Conservation (phyloP, 1,140 invertebrate species). For the Leptinotarsa defecta region DNA sequence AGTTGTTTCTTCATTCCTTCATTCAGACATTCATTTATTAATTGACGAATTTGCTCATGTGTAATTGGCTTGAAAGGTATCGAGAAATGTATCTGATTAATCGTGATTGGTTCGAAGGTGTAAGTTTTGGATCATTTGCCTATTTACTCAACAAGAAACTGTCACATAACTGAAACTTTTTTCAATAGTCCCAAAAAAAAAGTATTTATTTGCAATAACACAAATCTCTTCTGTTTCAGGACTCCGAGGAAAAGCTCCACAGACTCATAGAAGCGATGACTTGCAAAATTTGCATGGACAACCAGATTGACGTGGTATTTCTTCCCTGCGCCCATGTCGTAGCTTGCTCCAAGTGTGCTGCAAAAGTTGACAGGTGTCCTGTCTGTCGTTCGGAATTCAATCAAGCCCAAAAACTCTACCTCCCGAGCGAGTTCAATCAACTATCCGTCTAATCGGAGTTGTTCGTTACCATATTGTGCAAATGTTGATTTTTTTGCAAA, state of each 20-base stretch:
- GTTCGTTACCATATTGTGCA: not conserved
- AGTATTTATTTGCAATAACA: no score
- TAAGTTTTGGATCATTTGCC: no score
- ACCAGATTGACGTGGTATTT: conserved; percentile 77
- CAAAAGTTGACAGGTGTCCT: conserved; percentile 74
- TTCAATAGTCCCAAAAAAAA: no score
- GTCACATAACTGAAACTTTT: no score
- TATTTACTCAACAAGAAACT: no score
- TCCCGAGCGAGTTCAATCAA: conserved; percentile 57
- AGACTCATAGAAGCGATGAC: conserved; percentile 73
- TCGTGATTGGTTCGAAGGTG: no score
- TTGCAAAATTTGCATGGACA: conserved; percentile 84
- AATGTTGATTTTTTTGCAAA: not conserved
- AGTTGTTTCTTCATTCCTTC: no score
- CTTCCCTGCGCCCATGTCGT: conserved; percentile 83
- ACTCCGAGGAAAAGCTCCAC: conserved; percentile 62
- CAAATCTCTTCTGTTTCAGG: conserved; percentile 55
- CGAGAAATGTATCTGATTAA: no score
- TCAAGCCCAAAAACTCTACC: conserved; percentile 73
- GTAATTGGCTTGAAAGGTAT: no score
- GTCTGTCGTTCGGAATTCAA: conserved; percentile 76
- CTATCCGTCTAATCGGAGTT: conserved; percentile 4
- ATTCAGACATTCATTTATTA: no score
- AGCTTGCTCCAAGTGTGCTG: conserved; percentile 73
- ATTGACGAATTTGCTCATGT: no score